Evolutionary conservation across 1,140 invertebrate species (phyloP), one percentile per base, ranked within the genome.

Genomic region (Conus betulinus): DNA sequence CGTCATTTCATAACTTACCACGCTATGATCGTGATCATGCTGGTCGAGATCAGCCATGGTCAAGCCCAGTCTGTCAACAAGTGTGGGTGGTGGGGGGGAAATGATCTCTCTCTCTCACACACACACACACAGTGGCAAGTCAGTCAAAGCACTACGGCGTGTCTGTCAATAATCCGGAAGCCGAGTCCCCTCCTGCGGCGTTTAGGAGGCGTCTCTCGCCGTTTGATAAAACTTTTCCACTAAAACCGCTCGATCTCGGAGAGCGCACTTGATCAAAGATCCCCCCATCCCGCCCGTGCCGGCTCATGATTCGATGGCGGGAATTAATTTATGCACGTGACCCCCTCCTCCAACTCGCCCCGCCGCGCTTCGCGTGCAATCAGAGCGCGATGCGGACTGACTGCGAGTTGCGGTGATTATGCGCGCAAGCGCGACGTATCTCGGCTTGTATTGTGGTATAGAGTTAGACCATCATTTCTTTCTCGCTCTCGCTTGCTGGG

Each of bases 321-420:
- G 91, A 92, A 93, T 93, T 93, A 93, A 93, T 93, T 93, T 93
- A 93, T 93, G 90, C 90, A 90, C 90, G 90, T 91, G 91, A 91
- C 89, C 85, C 55, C 52, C 39, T 39, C 52, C 82, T 85, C 85
- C 11, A 57, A 74, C 74, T 87, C 71, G 55, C 82, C 82, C 55
- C 82, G n/a, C 25, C 13, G 55, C 52, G 67, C 67, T 71, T 51
- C 84, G 84, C 84, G 84, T 87, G 85, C 85, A 87, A 87, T 87
- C 71, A 87, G 63, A 87, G 74, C 71, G 85, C 85, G 85, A 78
- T 87, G 85, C 85, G 85, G 85, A 53, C 63, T 83, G 85, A 53
- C 63, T 83, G 67, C 67, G 76, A 51, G 81, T 51, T 85, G 71
- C 53, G 71, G 85, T 57, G 85, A 87, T 87, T 87, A 87, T 78